Conservation (phyloP, 2,888 invertebrate genomes). For the Melanostoma mellinum region DNA sequence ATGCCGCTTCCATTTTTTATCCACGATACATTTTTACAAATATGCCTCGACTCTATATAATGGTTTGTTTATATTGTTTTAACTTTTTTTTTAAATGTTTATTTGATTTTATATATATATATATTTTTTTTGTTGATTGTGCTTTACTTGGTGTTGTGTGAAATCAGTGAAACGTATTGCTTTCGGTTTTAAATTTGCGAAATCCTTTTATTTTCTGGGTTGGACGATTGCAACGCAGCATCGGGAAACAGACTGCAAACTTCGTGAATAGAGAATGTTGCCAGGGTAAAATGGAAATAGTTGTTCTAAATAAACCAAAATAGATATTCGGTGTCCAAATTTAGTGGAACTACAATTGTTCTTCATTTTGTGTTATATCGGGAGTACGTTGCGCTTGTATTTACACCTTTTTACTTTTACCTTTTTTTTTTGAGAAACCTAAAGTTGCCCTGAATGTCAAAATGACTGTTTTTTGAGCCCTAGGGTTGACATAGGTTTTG, state of each 20-base stretch:
- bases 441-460: too few relatives aligned
- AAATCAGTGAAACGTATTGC: constrained; percentile 51
- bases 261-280: not conserved
- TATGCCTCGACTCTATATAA: constrained; percentile 19
- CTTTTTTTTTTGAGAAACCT: too few relatives aligned
- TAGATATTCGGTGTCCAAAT: too few relatives aligned
- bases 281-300: not conserved
- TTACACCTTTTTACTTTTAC: too few relatives aligned
- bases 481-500: too few relatives aligned
- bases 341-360: too few relatives aligned
- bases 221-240: not conserved
- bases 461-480: too few relatives aligned
- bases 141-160: constrained; percentile 17
- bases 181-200: constrained; percentile 37
- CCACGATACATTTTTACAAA: constrained; percentile 29
- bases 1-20: constrained; percentile 13
- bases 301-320: too few relatives aligned
- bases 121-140: not conserved
- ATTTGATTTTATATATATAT: constrained; percentile 47
- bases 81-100: constrained; percentile 42
- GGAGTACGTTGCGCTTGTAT: too few relatives aligned
- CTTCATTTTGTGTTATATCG: too few relatives aligned
- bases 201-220: constrained; percentile 43
- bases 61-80: constrained; percentile 37
- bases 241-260: too few relatives aligned